These are phyloP conservation scores for Ctenicera cuprea DNA, from an alignment of 2,888 invertebrate species.

Conservation along the genomic window DNA sequence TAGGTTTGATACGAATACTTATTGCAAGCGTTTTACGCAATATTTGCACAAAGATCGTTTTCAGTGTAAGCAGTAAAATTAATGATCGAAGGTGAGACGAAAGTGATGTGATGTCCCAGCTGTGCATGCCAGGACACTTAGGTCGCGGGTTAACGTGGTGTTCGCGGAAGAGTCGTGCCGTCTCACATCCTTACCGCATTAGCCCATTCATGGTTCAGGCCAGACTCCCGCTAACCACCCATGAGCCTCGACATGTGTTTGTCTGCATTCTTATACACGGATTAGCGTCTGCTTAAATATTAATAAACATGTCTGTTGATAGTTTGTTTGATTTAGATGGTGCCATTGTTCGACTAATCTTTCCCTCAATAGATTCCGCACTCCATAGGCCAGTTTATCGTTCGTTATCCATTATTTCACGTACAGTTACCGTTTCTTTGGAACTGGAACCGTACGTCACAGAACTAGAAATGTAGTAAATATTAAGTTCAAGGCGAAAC, in stretches of 20 bases:
- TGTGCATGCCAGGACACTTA: constrained; percentile 51
- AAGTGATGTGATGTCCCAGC: constrained; percentile 43
- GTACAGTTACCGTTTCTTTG: no score
- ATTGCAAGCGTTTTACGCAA: constrained; percentile 13
- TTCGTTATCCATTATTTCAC: not conserved
- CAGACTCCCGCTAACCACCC: constrained; percentile 57
- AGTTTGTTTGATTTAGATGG: constrained; percentile 59
- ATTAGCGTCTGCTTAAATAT: constrained; percentile 59
- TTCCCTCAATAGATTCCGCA: constrained; percentile 19
- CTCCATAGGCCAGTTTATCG: constrained; percentile 8
- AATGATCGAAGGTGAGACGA: constrained; percentile 48
- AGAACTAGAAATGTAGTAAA: no score
- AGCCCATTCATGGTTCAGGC: constrained; percentile 56
- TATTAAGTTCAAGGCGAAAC: no score
- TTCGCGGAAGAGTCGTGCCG: constrained; percentile 62
- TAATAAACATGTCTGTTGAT: constrained; percentile 61
- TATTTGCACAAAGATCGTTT: constrained; percentile 16
- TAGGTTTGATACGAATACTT: constrained; percentile 13
- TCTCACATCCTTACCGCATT: constrained; percentile 61
- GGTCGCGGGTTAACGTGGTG: constrained; percentile 53
- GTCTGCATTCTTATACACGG: constrained; percentile 58
- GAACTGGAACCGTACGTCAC: no score
- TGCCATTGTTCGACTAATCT: constrained; percentile 46
- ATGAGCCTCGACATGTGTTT: constrained; percentile 55
- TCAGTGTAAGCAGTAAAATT: constrained; percentile 43